Conservation (phyloP, 2,113 vertebrate species). For the Larimichthys crocea region DNA sequence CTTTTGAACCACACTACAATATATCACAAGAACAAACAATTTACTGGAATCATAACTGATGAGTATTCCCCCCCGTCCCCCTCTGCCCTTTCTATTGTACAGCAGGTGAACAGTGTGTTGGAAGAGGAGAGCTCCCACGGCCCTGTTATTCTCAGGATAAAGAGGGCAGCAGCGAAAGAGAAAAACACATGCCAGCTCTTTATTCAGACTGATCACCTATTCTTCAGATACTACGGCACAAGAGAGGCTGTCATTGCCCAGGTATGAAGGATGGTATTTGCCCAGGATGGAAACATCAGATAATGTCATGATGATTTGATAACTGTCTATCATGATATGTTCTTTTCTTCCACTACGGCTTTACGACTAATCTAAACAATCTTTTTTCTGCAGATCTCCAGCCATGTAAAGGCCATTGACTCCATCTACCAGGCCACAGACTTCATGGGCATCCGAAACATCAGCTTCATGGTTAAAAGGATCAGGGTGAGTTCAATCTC, state of each 20-base stretch:
- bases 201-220: slow-evolving; percentile 97
- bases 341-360: not conserved
- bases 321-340: not conserved
- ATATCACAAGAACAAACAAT: not conserved
- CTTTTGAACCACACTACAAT: not conserved
- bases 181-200: slow-evolving; percentile 96
- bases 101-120: slow-evolving; percentile 53
- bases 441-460: slow-evolving; percentile 95
- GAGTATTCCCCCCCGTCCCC: not conserved
- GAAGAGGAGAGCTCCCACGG: slow-evolving; percentile 61
- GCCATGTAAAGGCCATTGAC: slow-evolving; percentile 97
- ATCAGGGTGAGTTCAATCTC: slow-evolving; percentile 88
- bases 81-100: not conserved
- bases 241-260: slow-evolving; percentile 96
- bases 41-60: not conserved
- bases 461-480: slow-evolving; percentile 99
- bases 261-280: slow-evolving; percentile 71
- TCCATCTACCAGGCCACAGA: slow-evolving; percentile 96
- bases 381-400: slow-evolving; percentile 90
- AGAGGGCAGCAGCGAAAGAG: slow-evolving; percentile 89
- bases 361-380: not conserved
- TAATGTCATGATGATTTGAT: no score
- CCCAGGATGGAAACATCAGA: not conserved
- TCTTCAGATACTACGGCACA: slow-evolving; percentile 89
- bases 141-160: slow-evolving; percentile 90